Conservation (phyloP, 1,140 invertebrate genomes). For the Triops longicaudatus region DNA sequence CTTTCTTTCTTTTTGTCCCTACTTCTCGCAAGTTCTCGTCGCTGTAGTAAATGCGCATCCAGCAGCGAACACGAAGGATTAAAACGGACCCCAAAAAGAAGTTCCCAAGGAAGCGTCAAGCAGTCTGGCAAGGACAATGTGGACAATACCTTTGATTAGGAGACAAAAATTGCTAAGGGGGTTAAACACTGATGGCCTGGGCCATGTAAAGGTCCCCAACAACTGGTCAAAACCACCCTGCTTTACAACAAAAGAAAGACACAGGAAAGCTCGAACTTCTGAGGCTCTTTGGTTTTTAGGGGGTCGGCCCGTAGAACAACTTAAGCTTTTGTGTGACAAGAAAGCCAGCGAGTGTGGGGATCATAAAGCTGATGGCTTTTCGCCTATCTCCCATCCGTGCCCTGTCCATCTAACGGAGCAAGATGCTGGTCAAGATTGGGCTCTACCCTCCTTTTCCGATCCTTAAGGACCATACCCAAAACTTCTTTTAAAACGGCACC, state of each 20-base stretch:
- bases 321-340: conserved; percentile 15
- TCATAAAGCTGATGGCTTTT: conserved; percentile 11
- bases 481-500: too few species aligned
- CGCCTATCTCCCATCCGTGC: not conserved
- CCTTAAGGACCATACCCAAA: not conserved
- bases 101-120: not conserved
- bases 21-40: not conserved
- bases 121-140: not conserved
- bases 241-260: conserved; percentile 6
- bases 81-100: not conserved
- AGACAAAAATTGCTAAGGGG: conserved; percentile 13
- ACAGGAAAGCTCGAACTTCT: conserved; percentile 3
- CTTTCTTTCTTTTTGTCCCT: not conserved
- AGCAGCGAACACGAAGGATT: not conserved
- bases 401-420: not conserved
- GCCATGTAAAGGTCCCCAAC: not conserved
- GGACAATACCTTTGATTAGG: conserved; percentile 15
- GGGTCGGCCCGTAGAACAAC: not conserved
- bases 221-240: not conserved
- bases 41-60: not conserved
- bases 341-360: not conserved
- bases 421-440: conserved; percentile 8
- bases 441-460: not conserved
- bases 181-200: not conserved
- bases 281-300: not conserved